phyloP scores from a whole-genome alignment of 2,113 vertebrate genomes.

The Mesembrinibis cayennensis region DNA sequence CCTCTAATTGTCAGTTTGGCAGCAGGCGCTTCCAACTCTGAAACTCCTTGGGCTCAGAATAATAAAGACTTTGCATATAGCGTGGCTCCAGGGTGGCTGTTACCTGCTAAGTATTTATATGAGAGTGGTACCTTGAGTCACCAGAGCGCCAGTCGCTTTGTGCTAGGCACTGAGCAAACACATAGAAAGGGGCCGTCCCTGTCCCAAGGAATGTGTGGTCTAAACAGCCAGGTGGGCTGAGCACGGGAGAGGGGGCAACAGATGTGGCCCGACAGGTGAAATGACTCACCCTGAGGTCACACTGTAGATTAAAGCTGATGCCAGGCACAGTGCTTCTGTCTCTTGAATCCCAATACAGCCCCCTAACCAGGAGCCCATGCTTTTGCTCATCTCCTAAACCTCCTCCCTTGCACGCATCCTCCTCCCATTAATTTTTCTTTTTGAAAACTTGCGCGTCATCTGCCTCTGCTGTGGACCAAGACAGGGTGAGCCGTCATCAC shows the following conservation, averaged over 20 bases:
- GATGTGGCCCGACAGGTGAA: neutral
- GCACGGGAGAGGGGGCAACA: neutral
- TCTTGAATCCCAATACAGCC: neutral
- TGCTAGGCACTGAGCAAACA: neutral
- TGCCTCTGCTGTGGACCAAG: neutral
- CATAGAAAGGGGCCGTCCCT: neutral
- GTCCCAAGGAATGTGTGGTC: neutral
- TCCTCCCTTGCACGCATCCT: neutral
- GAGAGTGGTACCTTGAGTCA: neutral
- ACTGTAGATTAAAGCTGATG: neutral
- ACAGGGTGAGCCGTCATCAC: neutral
- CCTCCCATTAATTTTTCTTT: neutral
- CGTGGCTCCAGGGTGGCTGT: neutral
- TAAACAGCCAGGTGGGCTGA: neutral
- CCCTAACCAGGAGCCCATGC: neutral
- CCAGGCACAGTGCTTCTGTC: neutral
- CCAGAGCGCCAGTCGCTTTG: neutral
- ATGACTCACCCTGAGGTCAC: neutral
- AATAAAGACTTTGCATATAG: neutral
- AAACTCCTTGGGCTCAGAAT: neutral
- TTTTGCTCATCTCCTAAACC: neutral
- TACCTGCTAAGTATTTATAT: neutral
- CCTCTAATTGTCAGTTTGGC: neutral
- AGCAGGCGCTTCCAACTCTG: neutral
- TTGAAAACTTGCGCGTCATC: rapidly evolving